These are phyloP conservation scores for Glaucopsyche alexis DNA, from an alignment of 2,888 invertebrate genomes.

Conservation along the genomic window DNA sequence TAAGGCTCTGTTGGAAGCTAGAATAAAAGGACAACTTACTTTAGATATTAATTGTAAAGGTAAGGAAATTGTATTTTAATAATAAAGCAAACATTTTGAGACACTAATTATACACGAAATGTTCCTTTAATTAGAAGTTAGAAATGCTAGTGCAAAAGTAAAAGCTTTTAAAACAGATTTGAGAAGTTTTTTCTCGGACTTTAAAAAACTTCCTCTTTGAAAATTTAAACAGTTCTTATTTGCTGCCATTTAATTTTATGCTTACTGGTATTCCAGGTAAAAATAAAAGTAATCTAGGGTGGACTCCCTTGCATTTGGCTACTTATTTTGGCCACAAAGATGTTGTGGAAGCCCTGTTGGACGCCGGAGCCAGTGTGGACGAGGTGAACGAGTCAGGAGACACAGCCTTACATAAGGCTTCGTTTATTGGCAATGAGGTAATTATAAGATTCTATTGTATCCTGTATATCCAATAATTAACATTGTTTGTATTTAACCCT, in stretches of 20 bases:
- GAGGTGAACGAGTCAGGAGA: slow-evolving; percentile 83
- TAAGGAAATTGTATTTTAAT: slow-evolving; percentile 45
- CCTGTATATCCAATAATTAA: too few relatives aligned
- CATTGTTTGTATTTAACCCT: too few relatives aligned
- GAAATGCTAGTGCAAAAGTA: not conserved
- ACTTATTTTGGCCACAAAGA: slow-evolving; percentile 83
- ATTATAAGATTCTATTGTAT: not conserved
- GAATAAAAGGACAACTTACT: slow-evolving; percentile 70
- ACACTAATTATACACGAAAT: too few relatives aligned
- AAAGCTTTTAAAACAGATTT: not conserved
- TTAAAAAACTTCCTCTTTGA: too few relatives aligned
- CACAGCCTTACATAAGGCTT: slow-evolving; percentile 84
- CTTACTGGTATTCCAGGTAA: slow-evolving; percentile 63
- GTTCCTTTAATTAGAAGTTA: not conserved
- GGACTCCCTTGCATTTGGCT: slow-evolving; percentile 84
- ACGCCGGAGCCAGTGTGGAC: slow-evolving; percentile 80
- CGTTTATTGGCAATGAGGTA: slow-evolving; percentile 84
- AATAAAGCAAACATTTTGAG: too few relatives aligned
- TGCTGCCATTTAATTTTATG: not conserved
- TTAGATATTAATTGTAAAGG: slow-evolving; percentile 84
- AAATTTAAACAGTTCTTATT: too few relatives aligned
- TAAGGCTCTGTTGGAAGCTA: slow-evolving; percentile 73
- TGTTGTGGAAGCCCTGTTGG: slow-evolving; percentile 78
- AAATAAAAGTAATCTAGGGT: slow-evolving; percentile 83
- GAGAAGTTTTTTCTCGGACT: too few relatives aligned